These are phyloP conservation scores for Leptocoma aspasia DNA, from an alignment of 2,113 vertebrate genomes.

Conservation along the genomic window DNA sequence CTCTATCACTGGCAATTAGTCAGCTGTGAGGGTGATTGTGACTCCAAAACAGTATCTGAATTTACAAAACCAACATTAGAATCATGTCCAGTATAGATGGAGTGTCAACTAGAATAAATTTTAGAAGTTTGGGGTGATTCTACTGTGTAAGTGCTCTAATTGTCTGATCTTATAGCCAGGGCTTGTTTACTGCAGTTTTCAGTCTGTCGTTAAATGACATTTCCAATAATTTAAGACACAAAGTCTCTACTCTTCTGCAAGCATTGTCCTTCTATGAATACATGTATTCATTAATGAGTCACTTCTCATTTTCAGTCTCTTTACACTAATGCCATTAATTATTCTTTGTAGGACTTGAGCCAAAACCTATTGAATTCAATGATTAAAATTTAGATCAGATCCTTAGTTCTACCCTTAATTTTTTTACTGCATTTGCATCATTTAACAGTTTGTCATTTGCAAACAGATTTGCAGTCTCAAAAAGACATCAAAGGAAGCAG, in stretches of 20 bases:
- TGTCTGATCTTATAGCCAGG: not conserved
- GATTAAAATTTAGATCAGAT: constrained; percentile 30
- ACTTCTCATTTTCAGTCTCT: constrained; percentile 47
- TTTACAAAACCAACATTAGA: constrained; percentile 20
- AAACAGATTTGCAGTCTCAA: not conserved
- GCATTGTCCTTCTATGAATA: constrained; percentile 49
- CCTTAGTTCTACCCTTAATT: not conserved
- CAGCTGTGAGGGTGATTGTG: not conserved
- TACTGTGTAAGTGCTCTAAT: not conserved
- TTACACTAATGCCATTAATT: constrained; percentile 56
- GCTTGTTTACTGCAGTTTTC: not conserved
- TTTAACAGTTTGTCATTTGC: not conserved
- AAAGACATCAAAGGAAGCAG: not conserved
- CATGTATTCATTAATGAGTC: constrained; percentile 25
- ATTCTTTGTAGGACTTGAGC: constrained; percentile 27
- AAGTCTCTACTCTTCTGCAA: constrained; percentile 33
- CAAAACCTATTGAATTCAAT: constrained; percentile 2
- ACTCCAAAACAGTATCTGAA: not conserved
- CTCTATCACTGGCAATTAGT: not conserved
- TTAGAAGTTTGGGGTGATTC: constrained; percentile 11
- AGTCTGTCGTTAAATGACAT: constrained; percentile 19
- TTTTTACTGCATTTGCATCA: not conserved
- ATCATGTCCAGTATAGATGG: not conserved
- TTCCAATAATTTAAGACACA: constrained; percentile 50
- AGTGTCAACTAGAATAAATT: not conserved